Evolutionary conservation across 2,888 invertebrate species (phyloP).

Genomic region (Lagria hirta): DNA sequence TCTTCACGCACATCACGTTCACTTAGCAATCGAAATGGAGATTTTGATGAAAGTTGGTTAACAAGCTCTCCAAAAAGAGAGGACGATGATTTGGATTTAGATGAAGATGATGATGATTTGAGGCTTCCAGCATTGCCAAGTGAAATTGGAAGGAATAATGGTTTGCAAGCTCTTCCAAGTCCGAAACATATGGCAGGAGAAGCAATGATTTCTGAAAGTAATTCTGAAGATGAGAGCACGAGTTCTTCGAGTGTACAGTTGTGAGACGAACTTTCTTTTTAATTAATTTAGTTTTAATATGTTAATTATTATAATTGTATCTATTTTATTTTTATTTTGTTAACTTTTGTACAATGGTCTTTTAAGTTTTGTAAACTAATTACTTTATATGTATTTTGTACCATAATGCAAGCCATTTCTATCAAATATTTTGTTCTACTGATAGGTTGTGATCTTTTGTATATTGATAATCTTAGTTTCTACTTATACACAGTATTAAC

Average conservation of each 20-base stretch:
- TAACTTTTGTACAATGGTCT: constrained; percentile 19
- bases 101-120: constrained; percentile 45
- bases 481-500: constrained; percentile 23
- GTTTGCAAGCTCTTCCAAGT: constrained; percentile 44
- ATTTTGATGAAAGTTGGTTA: constrained; percentile 29
- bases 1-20: constrained; percentile 51
- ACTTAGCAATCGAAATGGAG: constrained; percentile 42
- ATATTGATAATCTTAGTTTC: constrained; percentile 20
- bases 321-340: constrained; percentile 14
- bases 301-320: constrained; percentile 11
- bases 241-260: constrained; percentile 55
- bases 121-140: constrained; percentile 51
- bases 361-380: constrained; percentile 15
- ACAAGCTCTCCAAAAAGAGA: constrained; percentile 24
- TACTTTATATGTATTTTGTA: neutral
- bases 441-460: constrained; percentile 26
- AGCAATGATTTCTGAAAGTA: constrained; percentile 67
- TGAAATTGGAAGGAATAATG: constrained; percentile 48
- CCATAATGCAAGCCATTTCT: constrained; percentile 1
- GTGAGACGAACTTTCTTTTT: constrained; percentile 43
- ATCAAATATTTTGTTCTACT: constrained; percentile 9
- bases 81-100: constrained; percentile 34
- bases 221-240: constrained; percentile 62
- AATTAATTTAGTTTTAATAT: constrained; percentile 21
- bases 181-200: constrained; percentile 71